These are phyloP conservation scores for Psephotus haematonotus DNA, from an alignment of 2,113 vertebrate genomes.

Conservation along the genomic window DNA sequence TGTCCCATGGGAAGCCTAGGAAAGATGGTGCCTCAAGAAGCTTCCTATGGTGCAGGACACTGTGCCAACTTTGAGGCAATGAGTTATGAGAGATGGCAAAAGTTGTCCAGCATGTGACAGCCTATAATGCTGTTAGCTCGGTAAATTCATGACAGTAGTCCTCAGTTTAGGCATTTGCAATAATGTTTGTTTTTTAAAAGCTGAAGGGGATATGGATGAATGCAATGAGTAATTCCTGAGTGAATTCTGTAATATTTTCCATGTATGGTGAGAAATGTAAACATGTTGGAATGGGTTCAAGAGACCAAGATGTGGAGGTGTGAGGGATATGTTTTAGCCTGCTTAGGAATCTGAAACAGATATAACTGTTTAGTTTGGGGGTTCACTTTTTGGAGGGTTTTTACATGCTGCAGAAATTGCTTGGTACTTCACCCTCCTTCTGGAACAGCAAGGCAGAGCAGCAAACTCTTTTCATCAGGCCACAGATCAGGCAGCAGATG, in stretches of 20 bases:
- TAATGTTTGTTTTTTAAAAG: not conserved
- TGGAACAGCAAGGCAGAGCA: not conserved
- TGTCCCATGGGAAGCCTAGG: not conserved
- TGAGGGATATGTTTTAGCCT: not conserved
- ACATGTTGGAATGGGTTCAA: not conserved
- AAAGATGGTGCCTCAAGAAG: not conserved
- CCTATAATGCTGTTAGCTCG: fast-evolving
- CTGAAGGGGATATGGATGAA: not conserved
- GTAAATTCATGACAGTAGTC: not conserved
- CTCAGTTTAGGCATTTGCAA: not conserved
- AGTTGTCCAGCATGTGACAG: no score
- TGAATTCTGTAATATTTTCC: not conserved
- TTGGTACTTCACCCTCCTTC: not conserved
- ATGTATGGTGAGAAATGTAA: not conserved
- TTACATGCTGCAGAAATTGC: not conserved
- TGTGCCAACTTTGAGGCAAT: not conserved
- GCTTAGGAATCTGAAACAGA: not conserved
- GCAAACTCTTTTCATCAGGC: not conserved
- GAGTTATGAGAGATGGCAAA: not conserved
- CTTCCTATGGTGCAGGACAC: not conserved
- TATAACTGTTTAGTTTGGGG: not conserved
- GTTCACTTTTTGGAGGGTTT: not conserved
- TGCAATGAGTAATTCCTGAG: not conserved
- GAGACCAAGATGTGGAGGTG: not conserved
- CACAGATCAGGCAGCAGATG: slow-evolving; percentile 45